phyloP scores from a whole-genome alignment of 1,140 invertebrate species.

The Drosophila carrolli region DNA sequence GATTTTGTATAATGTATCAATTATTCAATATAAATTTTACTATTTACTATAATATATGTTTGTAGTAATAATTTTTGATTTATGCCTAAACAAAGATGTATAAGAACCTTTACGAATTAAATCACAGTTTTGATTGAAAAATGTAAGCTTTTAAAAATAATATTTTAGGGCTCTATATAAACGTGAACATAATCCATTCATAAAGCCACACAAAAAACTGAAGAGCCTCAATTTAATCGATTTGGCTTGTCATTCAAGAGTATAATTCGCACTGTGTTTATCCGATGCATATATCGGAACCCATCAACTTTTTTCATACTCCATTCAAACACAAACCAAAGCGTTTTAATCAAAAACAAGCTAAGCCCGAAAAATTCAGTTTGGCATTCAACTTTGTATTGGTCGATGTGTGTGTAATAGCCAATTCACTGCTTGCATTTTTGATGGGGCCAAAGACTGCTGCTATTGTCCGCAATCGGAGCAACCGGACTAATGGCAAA shows the following conservation, averaged over 20 bases:
- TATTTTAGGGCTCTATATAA: too few relatives aligned
- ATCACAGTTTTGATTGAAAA: too few relatives aligned
- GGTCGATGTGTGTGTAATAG: conserved; percentile 22
- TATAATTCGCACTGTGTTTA: conserved; percentile 5
- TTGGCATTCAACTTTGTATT: conserved; percentile 30
- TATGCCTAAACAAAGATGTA: too few relatives aligned
- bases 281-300: conserved; percentile 9
- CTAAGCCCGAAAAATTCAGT: conserved; percentile 45
- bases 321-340: conserved; percentile 23
- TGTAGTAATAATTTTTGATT: too few relatives aligned
- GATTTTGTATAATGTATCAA: too few relatives aligned
- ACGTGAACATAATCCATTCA: too few relatives aligned
- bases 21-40: too few relatives aligned
- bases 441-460: conserved; percentile 25
- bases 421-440: conserved; percentile 40
- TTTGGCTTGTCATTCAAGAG: not conserved
- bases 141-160: too few relatives aligned
- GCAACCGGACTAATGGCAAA: conserved; percentile 38
- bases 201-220: too few relatives aligned
- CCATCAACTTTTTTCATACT: not conserved
- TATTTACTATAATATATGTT: too few relatives aligned
- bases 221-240: conserved; percentile 7
- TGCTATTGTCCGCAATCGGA: conserved; percentile 24
- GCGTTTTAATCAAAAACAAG: conserved; percentile 63
- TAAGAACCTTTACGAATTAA: too few relatives aligned